These are phyloP conservation scores for Cerastis rubricosa DNA, from an alignment of 2,888 invertebrate genomes.

Conservation along the genomic window DNA sequence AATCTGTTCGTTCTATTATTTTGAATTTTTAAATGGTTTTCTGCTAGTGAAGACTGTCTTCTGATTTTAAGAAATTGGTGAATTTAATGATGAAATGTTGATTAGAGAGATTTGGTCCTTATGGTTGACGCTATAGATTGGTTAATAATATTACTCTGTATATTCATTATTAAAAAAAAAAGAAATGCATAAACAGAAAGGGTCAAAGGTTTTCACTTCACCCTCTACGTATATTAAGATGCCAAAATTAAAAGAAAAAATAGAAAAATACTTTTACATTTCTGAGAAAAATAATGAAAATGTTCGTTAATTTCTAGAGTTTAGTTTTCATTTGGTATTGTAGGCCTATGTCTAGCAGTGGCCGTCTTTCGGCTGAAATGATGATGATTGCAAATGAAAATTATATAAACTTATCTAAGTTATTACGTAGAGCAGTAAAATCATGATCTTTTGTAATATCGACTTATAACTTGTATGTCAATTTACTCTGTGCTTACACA, in stretches of 20 bases:
- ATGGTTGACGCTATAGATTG: background rate
- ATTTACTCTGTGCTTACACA: slow-evolving; percentile 33
- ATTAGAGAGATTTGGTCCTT: background rate
- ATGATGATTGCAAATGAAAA: too few relatives aligned
- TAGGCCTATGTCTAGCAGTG: too few relatives aligned
- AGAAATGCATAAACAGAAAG: too few relatives aligned
- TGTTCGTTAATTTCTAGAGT: background rate
- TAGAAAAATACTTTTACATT: background rate
- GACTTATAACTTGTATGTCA: slow-evolving; percentile 19
- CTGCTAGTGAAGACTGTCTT: background rate
- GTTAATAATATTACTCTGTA: too few relatives aligned
- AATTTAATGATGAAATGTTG: background rate
- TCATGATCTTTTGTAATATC: background rate
- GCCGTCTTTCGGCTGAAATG: too few relatives aligned
- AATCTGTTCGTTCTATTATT: slow-evolving; percentile 49
- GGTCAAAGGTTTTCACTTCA: background rate
- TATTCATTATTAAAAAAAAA: too few relatives aligned
- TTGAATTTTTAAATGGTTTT: slow-evolving; percentile 32
- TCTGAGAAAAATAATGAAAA: background rate
- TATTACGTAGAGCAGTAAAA: slow-evolving; percentile 20
- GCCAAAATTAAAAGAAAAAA: background rate
- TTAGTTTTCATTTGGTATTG: slow-evolving; percentile 6
- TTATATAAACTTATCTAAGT: too few relatives aligned
- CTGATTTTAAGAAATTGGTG: background rate
- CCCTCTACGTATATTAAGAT: background rate